Evolutionary conservation across 2,113 vertebrate genomes (phyloP).

Genomic region (Catagonus wagneri): DNA sequence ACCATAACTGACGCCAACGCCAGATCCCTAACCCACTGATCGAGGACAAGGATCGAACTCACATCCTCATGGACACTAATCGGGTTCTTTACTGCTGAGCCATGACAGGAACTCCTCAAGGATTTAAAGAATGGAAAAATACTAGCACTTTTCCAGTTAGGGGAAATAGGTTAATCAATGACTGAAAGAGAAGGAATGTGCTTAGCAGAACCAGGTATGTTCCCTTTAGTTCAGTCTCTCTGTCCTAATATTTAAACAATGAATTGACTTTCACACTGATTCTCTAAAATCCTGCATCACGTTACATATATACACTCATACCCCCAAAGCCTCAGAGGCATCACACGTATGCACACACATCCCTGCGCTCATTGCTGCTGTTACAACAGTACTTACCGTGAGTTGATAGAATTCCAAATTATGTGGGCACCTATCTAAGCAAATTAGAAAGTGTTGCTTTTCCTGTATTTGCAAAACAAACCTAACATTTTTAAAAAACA

Average conservation of each 20-base stretch:
- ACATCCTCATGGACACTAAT: too few species aligned
- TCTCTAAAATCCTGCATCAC: not conserved
- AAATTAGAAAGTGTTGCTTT: conserved; percentile 74
- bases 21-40: too few species aligned
- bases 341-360: not conserved
- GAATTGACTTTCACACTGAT: not conserved
- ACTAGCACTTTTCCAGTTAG: not conserved
- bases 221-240: not conserved
- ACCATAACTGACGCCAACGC: too few species aligned
- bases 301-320: not conserved
- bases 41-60: too few species aligned
- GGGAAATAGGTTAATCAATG: conserved; percentile 18
- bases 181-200: not conserved
- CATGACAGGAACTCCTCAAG: not conserved
- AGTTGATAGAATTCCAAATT: conserved; percentile 58
- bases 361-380: not conserved
- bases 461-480: conserved; percentile 78
- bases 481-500: conserved; percentile 66
- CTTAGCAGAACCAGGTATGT: not conserved
- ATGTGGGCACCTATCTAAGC: conserved; percentile 51
- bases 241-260: conserved; percentile 39
- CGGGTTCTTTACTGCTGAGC: too few species aligned
- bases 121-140: conserved; percentile 43
- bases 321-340: not conserved
- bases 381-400: not conserved